These are phyloP conservation scores for Tragelaphus scriptus DNA, from an alignment of 2,113 vertebrate genomes.

Conservation along the genomic window DNA sequence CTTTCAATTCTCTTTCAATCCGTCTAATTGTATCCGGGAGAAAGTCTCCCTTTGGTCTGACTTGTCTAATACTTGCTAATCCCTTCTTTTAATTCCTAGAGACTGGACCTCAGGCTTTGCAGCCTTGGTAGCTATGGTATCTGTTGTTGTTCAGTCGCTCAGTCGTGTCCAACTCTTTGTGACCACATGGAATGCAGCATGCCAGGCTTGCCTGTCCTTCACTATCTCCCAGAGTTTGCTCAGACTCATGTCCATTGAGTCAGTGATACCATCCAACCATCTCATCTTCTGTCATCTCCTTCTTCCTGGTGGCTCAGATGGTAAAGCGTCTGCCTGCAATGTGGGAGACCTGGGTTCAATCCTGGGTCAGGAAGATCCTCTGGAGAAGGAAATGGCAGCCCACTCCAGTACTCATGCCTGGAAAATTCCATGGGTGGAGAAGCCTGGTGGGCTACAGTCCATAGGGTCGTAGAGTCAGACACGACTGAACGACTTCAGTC, in stretches of 20 bases:
- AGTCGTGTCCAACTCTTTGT: neutral
- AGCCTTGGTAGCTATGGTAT: neutral
- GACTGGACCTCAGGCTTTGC: neutral
- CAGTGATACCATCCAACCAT: neutral
- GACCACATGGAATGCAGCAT: neutral
- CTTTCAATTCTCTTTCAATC: neutral
- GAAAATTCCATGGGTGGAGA: no score
- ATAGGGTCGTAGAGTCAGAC: no score
- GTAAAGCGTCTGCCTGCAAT: no score
- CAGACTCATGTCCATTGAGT: neutral
- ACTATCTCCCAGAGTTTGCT: neutral
- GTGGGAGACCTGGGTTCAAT: no score
- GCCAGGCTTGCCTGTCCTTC: neutral
- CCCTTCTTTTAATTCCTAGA: neutral
- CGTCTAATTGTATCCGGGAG: slow-evolving; percentile 11
- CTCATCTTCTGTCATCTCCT: neutral
- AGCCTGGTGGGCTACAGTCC: no score
- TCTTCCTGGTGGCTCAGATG: neutral
- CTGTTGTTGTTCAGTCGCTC: neutral
- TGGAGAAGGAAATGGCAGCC: no score
- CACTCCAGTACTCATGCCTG: no score
- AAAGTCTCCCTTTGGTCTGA: neutral
- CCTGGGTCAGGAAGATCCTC: no score
- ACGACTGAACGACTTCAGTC: no score
- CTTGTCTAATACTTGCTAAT: neutral